Conservation (phyloP, 2,797 vertebrate genomes). For the Molothrus ater region DNA sequence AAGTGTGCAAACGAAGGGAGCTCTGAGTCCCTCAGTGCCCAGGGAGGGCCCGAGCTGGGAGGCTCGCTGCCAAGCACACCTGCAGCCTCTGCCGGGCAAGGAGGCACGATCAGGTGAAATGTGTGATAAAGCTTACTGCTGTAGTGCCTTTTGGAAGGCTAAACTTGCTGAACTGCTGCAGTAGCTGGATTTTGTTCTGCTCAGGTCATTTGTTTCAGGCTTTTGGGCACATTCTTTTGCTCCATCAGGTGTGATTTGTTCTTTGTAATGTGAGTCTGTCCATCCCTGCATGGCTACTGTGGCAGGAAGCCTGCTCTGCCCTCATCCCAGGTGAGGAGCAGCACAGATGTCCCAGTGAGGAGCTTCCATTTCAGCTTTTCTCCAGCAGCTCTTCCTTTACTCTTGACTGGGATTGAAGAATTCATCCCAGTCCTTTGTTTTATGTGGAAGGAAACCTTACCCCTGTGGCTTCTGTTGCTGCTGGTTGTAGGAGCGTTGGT, state of each 20-base stretch:
- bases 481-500: neutral
- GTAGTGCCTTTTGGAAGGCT: neutral
- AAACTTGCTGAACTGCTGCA: neutral
- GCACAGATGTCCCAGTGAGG: accelerated
- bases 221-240: neutral
- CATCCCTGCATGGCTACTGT: accelerated
- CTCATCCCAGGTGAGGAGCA: accelerated
- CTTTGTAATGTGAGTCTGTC: neutral
- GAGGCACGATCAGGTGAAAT: neutral
- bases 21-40: accelerated
- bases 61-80: neutral
- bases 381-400: neutral
- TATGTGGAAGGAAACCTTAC: neutral
- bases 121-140: neutral
- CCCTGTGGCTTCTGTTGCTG: neutral
- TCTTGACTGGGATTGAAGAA: neutral
- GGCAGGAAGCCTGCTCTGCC: neutral
- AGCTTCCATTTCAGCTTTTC: neutral
- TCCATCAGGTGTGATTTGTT: neutral
- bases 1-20: neutral
- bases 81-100: neutral
- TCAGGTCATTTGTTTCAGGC: accelerated
- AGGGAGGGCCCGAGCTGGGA: neutral
- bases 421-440: neutral
- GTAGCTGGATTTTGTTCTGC: neutral